These are phyloP conservation scores for Frieseomelitta varia DNA, from an alignment of 1,140 invertebrate species.

Conservation along the genomic window DNA sequence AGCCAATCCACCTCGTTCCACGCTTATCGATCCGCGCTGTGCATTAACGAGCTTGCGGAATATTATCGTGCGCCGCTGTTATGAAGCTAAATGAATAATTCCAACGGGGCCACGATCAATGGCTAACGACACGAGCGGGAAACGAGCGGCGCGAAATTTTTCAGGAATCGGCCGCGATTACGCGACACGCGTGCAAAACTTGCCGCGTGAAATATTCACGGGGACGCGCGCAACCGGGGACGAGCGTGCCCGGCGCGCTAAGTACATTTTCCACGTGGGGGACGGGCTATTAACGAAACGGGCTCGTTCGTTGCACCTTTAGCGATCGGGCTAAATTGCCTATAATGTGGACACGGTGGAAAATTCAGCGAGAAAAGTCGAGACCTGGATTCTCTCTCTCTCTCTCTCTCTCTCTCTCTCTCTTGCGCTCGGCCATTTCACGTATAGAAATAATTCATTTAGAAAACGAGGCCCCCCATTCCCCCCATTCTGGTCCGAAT, in stretches of 20 bases:
- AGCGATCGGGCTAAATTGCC: constrained; percentile 37
- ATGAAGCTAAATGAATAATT: constrained; percentile 21
- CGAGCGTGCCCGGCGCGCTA: neutral
- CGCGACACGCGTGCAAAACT: constrained; percentile 5
- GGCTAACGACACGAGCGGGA: neutral
- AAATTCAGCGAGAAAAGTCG: constrained; percentile 37
- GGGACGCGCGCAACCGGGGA: neutral
- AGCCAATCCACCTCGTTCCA: neutral
- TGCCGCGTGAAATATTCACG: constrained; percentile 30
- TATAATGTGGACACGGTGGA: constrained; percentile 43
- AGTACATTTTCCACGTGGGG: constrained; percentile 29
- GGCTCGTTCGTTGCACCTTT: constrained; percentile 35
- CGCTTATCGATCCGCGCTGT: neutral
- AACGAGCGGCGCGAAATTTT: constrained; percentile 22
- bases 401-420: neutral
- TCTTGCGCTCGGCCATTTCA: neutral
- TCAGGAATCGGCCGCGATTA: neutral
- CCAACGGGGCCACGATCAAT: constrained; percentile 2
- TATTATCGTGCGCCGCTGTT: neutral
- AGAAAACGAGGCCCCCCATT: constrained; percentile 31
- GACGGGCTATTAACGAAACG: constrained; percentile 39
- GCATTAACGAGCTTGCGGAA: constrained; percentile 6
- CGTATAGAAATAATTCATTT: constrained; percentile 51
- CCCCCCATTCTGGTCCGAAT: neutral
- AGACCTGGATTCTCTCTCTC: neutral